These are phyloP conservation scores for Forficula auricularia DNA, from an alignment of 1,140 invertebrate genomes.

Conservation along the genomic window DNA sequence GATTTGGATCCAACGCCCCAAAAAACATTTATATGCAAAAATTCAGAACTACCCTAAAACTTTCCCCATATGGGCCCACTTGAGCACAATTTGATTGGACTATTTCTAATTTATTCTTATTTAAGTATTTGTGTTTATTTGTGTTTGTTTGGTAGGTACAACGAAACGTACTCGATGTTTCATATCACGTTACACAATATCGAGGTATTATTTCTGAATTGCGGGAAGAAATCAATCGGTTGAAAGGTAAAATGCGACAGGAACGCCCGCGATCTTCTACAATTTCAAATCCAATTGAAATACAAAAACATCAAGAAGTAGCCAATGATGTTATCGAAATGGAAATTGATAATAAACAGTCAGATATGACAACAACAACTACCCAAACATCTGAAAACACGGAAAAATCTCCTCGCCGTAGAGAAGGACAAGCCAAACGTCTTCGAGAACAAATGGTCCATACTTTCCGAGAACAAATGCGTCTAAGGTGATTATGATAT, in stretches of 20 bases:
- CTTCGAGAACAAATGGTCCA: slow-evolving; percentile 67
- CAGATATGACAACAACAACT: slow-evolving; percentile 14
- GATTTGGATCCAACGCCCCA: no score
- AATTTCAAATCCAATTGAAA: slow-evolving; percentile 8
- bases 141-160: slow-evolving; percentile 34
- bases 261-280: slow-evolving; percentile 36
- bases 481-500: slow-evolving; percentile 52
- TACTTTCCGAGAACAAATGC: slow-evolving; percentile 82
- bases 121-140: no score
- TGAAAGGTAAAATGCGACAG: slow-evolving; percentile 63
- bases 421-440: slow-evolving; percentile 36
- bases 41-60: no score
- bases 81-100: background rate
- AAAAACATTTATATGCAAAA: no score
- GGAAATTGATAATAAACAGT: background rate
- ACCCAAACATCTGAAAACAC: slow-evolving; percentile 27
- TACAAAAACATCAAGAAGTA: background rate
- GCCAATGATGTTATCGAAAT: slow-evolving; percentile 6
- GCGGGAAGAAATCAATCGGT: slow-evolving; percentile 60
- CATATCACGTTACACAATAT: slow-evolving; percentile 69
- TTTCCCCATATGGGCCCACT: no score
- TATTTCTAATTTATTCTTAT: slow-evolving; percentile 1
- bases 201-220: slow-evolving; percentile 61
- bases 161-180: slow-evolving; percentile 59
- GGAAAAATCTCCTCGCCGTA: slow-evolving; percentile 12